Percentiles rank a stretch among this genome's conserved stretches.
phyloP scores from a whole-genome alignment of 2,797 vertebrate genomes.

The Hippopotamyrus pictus region DNA sequence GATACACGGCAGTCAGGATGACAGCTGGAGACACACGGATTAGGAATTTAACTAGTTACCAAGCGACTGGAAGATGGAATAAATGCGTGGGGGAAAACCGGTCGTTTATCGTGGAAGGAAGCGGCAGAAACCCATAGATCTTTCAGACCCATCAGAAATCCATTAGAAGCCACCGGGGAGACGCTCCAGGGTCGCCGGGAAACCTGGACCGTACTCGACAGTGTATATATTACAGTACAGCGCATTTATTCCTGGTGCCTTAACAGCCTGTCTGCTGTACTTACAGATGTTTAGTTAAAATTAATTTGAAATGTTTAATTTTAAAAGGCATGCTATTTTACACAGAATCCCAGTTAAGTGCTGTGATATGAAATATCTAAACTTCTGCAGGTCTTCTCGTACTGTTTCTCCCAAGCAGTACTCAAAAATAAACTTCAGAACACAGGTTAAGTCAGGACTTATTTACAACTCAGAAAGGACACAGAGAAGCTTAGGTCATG shows the following conservation, averaged over 20 bases:
- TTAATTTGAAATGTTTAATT: background rate
- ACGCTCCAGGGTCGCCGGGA: background rate
- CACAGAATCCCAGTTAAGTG: background rate
- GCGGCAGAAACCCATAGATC: background rate
- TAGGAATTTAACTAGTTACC: background rate
- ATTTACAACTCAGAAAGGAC: background rate
- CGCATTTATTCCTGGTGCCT: background rate
- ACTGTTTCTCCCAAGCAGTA: background rate
- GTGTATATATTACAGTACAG: background rate
- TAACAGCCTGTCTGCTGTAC: background rate
- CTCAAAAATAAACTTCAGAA: background rate
- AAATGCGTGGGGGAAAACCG: background rate
- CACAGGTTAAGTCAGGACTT: background rate
- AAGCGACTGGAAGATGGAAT: background rate
- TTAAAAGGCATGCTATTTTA: background rate
- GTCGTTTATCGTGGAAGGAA: background rate
- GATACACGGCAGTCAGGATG: background rate
- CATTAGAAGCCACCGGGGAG: background rate
- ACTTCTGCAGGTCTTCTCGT: background rate
- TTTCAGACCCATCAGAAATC: background rate
- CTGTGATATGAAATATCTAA: background rate
- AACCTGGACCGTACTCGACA: background rate
- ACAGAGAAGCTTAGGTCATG: background rate
- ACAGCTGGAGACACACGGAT: background rate
- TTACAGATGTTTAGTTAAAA: background rate